These are phyloP conservation scores for Neoniphon sammara DNA, from an alignment of 2,797 vertebrate genomes.

Conservation along the genomic window DNA sequence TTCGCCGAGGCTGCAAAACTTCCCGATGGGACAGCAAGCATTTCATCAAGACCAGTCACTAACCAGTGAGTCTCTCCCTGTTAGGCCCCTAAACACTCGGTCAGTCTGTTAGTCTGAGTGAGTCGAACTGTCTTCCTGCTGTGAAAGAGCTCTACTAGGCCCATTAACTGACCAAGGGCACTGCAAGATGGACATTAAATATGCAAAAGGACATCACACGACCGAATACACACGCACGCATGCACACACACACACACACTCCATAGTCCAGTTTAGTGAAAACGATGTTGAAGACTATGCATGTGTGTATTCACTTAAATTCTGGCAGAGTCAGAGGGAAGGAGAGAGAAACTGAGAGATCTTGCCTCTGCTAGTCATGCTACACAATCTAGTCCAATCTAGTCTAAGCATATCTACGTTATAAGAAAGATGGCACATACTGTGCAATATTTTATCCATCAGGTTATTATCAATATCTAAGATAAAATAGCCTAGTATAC, in stretches of 20 bases:
- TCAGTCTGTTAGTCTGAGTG: background rate
- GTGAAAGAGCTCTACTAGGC: slow-evolving; percentile 21
- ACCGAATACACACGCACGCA: slow-evolving; percentile 8
- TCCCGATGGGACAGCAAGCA: too few relatives aligned
- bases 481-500: background rate
- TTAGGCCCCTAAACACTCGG: background rate
- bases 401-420: background rate
- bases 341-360: background rate
- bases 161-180: slow-evolving; percentile 53
- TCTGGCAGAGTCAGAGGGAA: background rate
- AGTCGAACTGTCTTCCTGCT: slow-evolving; percentile 22
- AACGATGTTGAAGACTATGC: background rate
- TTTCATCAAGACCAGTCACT: too few relatives aligned
- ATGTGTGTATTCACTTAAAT: slow-evolving; percentile 3
- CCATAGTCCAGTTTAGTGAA: background rate
- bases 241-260: background rate
- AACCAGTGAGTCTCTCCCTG: background rate
- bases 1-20: too few relatives aligned
- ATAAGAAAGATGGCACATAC: background rate
- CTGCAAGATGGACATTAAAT: slow-evolving; percentile 67
- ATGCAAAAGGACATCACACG: slow-evolving; percentile 64
- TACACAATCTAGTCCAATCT: background rate
- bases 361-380: background rate
- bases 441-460: background rate
- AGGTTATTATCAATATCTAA: background rate